Conservation (phyloP, 2,113 vertebrate species). For the Zootoca vivipara region DNA sequence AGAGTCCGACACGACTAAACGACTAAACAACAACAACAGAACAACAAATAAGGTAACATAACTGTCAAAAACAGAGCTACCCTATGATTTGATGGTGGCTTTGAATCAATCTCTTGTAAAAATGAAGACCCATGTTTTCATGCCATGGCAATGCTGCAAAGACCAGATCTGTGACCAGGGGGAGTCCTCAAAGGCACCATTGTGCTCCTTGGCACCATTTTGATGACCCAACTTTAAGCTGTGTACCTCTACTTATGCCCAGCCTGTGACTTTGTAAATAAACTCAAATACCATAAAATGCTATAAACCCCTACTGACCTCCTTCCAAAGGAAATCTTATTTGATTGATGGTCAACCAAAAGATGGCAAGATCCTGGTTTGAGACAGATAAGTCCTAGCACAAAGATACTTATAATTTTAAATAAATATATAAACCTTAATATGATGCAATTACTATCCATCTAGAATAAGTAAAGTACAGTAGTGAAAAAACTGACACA, state of each 20-base stretch:
- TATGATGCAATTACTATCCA: background rate
- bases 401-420: background rate
- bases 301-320: background rate
- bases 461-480: background rate
- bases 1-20: too few relatives aligned
- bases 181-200: too few relatives aligned
- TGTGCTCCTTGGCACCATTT: too few relatives aligned
- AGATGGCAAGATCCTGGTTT: background rate
- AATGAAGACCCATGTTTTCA: too few relatives aligned
- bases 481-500: background rate
- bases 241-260: background rate
- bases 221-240: background rate
- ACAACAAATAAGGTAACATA: too few relatives aligned
- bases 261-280: background rate
- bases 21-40: too few relatives aligned
- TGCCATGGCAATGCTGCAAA: too few relatives aligned
- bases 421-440: background rate
- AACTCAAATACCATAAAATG: background rate
- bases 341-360: background rate
- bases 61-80: too few relatives aligned
- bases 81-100: too few relatives aligned
- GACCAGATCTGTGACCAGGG: too few relatives aligned
- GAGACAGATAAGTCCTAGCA: background rate
- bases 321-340: background rate
- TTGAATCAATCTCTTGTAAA: too few relatives aligned